Evolutionary conservation across 1,140 invertebrate genomes (phyloP), one percentile per base, ranked within the genome.

Genomic region (Neelides sp.): DNA sequence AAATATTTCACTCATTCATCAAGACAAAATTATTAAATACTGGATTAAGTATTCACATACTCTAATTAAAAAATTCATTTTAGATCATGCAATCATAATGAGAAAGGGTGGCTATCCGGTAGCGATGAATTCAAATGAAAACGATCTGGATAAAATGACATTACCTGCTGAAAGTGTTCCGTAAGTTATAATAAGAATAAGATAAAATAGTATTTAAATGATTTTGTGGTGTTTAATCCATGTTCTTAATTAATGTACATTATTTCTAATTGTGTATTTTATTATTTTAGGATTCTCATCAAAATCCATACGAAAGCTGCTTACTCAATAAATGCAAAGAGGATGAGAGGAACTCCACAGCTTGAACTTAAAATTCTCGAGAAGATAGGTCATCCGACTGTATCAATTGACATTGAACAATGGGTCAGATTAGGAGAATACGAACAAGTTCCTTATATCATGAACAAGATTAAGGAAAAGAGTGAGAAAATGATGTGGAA

Each of bases 81-180:
- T 49, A 75, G 74, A 77, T 67, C 67, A 74, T 56, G 61, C 66
- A 8, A 53, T 75, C 24, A 58, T 74, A 3, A 67, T 75, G 64
- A 63, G 69, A 34, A 69, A 72, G 56, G 69, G 69, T 48, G 72
- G 73, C 20, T 72, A 65, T 59, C 67, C 72, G 13, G 56, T 75
- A 23, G 64, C 68, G 27, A 62, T 73, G 30, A 66, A 70, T 54
- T 54, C 53, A 37, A 28, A 36, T 28, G 36, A 49, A 28, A 32
- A 57, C 44, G 39, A 63, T 55, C 40, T 71, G 27, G 66, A 71
- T 56, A 67, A 73, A 42, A 48, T 74, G 43, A 40, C 50, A 41
- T 34, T 63, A 37, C 61, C 66, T n/a, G 42, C 61, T 17, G 67
- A 68, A 28, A 66, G 63, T 57, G 64, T 68, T 57, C 62, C 71